Conservation (phyloP, 2,797 vertebrate genomes). For the Periophthalmus magnuspinnatus region DNA sequence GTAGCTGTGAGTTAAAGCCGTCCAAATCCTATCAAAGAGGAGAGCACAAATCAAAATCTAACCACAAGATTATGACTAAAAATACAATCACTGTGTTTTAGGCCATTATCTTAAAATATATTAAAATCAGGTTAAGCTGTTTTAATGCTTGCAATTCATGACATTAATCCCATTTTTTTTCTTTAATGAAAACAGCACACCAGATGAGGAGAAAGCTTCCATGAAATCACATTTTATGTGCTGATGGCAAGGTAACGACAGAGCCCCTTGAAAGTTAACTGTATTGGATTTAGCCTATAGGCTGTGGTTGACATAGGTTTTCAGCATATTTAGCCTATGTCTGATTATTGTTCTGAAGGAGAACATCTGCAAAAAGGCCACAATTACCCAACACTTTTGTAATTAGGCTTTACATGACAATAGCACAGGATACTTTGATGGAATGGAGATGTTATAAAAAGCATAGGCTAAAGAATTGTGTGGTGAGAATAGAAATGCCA, state of each 20-base stretch:
- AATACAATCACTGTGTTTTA: not conserved
- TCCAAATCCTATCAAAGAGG: conserved; percentile 85
- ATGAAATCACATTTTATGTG: not conserved
- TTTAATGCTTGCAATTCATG: not conserved
- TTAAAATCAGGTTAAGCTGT: conserved; percentile 2
- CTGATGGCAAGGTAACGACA: not conserved
- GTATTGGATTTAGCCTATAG: no score
- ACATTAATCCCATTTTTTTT: conserved; percentile 19
- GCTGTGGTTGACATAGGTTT: no score
- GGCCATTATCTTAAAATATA: not conserved
- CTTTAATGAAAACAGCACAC: not conserved
- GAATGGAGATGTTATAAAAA: not conserved
- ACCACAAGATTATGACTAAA: conserved; percentile 2
- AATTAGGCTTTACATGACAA: not conserved
- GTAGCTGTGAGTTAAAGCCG: conserved; percentile 86
- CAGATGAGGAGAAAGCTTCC: not conserved
- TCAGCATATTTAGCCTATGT: not conserved
- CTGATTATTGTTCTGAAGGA: not conserved
- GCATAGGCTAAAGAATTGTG: not conserved
- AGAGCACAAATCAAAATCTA: not conserved
- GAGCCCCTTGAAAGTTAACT: not conserved
- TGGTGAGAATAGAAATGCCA: not conserved
- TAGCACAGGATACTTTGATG: not conserved
- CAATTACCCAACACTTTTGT: not conserved
- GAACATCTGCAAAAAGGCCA: not conserved